Evolutionary conservation across 2,888 invertebrate species (phyloP).

Genomic region (Dryococelus australis): DNA sequence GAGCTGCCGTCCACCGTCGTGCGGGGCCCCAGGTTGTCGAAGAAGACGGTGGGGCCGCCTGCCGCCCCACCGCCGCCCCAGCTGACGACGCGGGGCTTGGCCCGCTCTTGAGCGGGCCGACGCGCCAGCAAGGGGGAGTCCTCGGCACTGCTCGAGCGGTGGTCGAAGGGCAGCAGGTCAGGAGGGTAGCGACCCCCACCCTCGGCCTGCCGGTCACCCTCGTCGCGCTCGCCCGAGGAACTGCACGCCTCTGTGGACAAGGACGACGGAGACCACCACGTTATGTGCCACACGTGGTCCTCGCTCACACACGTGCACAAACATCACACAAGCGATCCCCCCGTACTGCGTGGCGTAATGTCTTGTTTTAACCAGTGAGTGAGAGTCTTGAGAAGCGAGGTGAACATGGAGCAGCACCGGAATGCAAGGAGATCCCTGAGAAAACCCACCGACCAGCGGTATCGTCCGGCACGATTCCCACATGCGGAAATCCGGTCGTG

Average conservation of each 20-base stretch:
- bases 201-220: neutral
- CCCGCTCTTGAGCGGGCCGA: neutral
- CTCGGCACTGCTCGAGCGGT: neutral
- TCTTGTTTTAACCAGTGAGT: no score
- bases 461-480: no score
- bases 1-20: conserved; percentile 90
- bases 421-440: no score
- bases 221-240: neutral
- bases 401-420: no score
- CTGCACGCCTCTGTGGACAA: neutral
- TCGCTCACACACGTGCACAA: no score
- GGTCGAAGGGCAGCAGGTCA: neutral
- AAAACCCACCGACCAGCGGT: no score
- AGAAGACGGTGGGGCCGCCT: neutral
- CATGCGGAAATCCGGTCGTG: no score
- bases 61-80: neutral
- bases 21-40: conserved; percentile 81
- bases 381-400: no score
- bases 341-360: no score
- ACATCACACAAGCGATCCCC: no score
- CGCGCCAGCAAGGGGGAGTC: neutral
- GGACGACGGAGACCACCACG: no score
- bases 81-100: neutral
- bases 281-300: no score
- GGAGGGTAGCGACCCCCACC: neutral